Conservation (phyloP, 2,113 vertebrate genomes). For the Gambusia affinis region DNA sequence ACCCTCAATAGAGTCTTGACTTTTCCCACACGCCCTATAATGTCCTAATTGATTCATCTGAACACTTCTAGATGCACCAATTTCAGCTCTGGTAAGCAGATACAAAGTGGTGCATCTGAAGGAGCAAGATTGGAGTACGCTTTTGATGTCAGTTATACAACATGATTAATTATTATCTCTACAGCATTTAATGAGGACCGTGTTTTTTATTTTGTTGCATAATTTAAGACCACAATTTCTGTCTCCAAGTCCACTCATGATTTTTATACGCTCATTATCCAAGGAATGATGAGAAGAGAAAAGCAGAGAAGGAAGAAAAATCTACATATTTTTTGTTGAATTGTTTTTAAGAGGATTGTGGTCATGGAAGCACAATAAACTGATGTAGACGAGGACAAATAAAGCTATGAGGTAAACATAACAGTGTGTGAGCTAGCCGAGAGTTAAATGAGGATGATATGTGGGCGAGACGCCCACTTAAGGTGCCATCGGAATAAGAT, state of each 20-base stretch:
- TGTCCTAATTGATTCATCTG: slow-evolving; percentile 59
- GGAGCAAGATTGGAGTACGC: slow-evolving; percentile 21
- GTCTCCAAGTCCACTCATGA: slow-evolving; percentile 35
- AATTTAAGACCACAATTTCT: slow-evolving; percentile 47
- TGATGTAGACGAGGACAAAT: slow-evolving; percentile 42
- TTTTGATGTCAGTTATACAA: slow-evolving; percentile 35
- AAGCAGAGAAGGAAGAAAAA: neutral
- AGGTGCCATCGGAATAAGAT: slow-evolving; percentile 35
- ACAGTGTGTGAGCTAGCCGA: slow-evolving; percentile 34
- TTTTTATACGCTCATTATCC: slow-evolving; percentile 41
- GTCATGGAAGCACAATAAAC: slow-evolving; percentile 36
- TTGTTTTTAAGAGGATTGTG: slow-evolving; percentile 29
- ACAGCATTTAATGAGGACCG: slow-evolving; percentile 11
- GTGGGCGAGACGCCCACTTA: slow-evolving; percentile 69
- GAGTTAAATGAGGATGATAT: slow-evolving; percentile 52
- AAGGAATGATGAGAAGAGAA: slow-evolving; percentile 6
- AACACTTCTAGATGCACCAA: slow-evolving; percentile 24
- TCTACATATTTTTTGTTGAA: slow-evolving; percentile 25
- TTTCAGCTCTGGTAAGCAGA: slow-evolving; percentile 28
- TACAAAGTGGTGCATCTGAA: slow-evolving; percentile 17
- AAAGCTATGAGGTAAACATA: slow-evolving; percentile 35
- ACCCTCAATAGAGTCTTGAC: slow-evolving; percentile 22
- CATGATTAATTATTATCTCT: slow-evolving; percentile 26
- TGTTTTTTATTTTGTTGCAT: slow-evolving; percentile 19
- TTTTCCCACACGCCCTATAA: slow-evolving; percentile 44